These are phyloP conservation scores for Microcebus jonahi DNA, from an alignment of 2,113 vertebrate species.

Conservation along the genomic window DNA sequence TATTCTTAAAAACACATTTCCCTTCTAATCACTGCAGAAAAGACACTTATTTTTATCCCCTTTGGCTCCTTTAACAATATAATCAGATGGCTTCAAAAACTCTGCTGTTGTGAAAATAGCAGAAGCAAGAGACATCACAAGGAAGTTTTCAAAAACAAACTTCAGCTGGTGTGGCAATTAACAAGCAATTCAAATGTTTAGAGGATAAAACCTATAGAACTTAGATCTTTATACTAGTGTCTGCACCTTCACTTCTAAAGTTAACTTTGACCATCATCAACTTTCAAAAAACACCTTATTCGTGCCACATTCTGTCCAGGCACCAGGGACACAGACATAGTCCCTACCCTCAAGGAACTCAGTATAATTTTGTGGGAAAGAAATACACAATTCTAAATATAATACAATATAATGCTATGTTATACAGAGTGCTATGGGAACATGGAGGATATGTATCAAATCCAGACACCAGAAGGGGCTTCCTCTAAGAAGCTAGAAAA, in stretches of 20 bases:
- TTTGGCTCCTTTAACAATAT: background rate
- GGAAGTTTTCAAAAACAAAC: background rate
- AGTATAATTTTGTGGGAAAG: background rate
- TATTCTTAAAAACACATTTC: constrained; percentile 11
- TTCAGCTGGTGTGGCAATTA: background rate
- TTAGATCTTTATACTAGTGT: background rate
- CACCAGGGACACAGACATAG: background rate
- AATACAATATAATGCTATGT: background rate
- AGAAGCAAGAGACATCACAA: background rate
- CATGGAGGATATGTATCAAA: background rate
- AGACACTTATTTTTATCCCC: background rate
- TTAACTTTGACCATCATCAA: background rate
- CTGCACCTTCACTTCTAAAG: background rate
- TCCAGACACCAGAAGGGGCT: background rate
- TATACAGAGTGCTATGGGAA: background rate
- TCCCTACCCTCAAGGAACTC: background rate
- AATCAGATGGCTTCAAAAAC: background rate
- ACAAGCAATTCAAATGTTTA: background rate
- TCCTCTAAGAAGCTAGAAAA: background rate
- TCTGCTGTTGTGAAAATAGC: background rate
- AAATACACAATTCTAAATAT: background rate
- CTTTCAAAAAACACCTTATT: background rate
- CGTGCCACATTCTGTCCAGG: background rate
- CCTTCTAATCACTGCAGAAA: background rate
- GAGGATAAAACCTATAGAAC: background rate